Evolutionary conservation across 2,888 invertebrate species (phyloP).

Genomic region (Acronicta alni): DNA sequence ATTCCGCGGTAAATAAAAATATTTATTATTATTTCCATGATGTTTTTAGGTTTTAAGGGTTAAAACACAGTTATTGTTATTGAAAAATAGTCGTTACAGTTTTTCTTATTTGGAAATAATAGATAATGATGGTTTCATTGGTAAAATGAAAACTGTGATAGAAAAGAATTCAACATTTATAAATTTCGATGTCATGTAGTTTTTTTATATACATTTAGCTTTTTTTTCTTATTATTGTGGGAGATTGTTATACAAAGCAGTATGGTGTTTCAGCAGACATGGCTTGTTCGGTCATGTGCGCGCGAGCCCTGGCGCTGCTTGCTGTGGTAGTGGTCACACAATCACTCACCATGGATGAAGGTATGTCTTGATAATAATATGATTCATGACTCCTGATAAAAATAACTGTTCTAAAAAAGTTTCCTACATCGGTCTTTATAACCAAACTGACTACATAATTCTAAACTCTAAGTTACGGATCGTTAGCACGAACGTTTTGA

Average conservation of each 20-base stretch:
- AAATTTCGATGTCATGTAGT: too few relatives aligned
- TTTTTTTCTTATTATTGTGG: background rate
- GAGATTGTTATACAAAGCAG: conserved; percentile 20
- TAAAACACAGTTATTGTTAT: too few relatives aligned
- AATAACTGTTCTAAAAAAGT: background rate
- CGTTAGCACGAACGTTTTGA: too few relatives aligned
- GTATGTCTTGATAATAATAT: conserved; percentile 76
- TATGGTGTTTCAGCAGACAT: conserved; percentile 68
- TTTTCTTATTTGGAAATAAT: too few relatives aligned
- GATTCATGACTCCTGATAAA: background rate
- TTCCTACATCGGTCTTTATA: too few relatives aligned
- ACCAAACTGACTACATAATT: too few relatives aligned
- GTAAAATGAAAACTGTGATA: too few relatives aligned
- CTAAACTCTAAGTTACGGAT: too few relatives aligned
- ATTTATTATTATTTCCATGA: conserved; percentile 2
- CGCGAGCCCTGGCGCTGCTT: conserved; percentile 70
- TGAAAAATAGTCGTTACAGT: too few relatives aligned
- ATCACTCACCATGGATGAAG: conserved; percentile 87
- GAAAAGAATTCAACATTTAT: too few relatives aligned
- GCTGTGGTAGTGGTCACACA: conserved; percentile 66
- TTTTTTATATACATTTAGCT: background rate
- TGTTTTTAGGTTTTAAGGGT: background rate
- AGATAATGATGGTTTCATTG: too few relatives aligned
- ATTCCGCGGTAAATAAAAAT: conserved; percentile 62
- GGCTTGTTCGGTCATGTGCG: conserved; percentile 73